Evolutionary conservation across 2,797 vertebrate genomes (phyloP), one percentile per base, ranked within the genome.

Genomic region (Cynodonichthys magdalenae): DNA sequence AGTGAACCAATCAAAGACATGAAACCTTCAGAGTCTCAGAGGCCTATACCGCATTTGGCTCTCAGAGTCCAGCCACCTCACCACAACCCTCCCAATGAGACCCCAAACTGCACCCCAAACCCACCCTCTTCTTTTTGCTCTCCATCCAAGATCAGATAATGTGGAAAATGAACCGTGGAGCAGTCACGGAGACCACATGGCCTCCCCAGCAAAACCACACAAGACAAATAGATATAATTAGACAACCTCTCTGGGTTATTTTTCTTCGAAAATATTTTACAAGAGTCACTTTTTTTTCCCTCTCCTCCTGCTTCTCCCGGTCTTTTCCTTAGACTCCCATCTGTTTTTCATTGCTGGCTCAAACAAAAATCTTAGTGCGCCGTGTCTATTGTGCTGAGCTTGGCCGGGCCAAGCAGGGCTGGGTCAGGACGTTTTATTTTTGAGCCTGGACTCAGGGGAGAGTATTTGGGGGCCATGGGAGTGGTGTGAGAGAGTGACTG

Each of bases 201-300:
- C 77, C 83, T 93, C 86, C 82, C 70, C 82, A 74, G 86, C 71
- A 89, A 87, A 87, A 90, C 83, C 88, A 90, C 92, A 84, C 89
- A 92, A 94, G 94, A 87, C 85, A 90, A 94, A 89, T 67, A 84
- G 86, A 89, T 86, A 92, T 92, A 92, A 91, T 83, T 87, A 90
- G 91, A 90, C 93, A 79, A 88, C 83, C 88, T 93, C 89, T 83
- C 60, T 83, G 90, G 92, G 91, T 92, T 95, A 90, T 94, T 95
- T 95, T 92, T 95, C 91, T 93, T 95, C 84, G 83, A 91, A 95
- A 95, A 94, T 94, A 94, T 92, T 94, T 95, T 91, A 93, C 89
- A 94, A 87, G 77, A 92, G 87, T 91, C 90, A 89, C 83, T 87
- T 93, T 88, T 88, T 87, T 93, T 88, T 74, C 68, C 82, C 60